Conservation (phyloP, 2,113 vertebrate species). For the Myotis brandtii region DNA sequence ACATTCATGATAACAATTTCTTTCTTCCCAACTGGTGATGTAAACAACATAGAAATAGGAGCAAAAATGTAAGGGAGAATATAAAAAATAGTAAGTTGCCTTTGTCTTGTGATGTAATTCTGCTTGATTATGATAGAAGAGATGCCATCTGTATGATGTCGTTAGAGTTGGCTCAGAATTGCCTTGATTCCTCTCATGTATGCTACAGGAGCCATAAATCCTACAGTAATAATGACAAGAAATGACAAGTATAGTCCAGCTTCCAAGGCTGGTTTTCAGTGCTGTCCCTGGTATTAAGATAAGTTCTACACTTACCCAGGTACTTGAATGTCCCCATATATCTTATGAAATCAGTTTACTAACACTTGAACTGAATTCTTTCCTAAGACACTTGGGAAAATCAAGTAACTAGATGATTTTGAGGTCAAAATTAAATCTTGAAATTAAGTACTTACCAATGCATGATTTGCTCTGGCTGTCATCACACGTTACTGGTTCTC, state of each 20-base stretch:
- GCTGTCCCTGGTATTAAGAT: background rate
- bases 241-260: background rate
- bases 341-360: conserved; percentile 30
- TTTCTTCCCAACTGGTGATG: background rate
- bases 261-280: background rate
- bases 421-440: conserved; percentile 33
- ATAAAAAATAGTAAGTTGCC: background rate
- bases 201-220: background rate
- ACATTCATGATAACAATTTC: background rate
- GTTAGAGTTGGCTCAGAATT: background rate
- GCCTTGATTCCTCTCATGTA: background rate
- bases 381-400: background rate
- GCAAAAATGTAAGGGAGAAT: background rate
- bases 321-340: background rate
- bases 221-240: background rate
- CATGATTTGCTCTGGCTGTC: background rate
- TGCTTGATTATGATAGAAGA: conserved; percentile 3
- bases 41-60: background rate
- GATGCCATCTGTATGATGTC: background rate
- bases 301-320: background rate
- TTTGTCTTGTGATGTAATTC: background rate
- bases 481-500: background rate
- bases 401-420: background rate
- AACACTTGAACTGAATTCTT: background rate
- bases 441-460: background rate